Base-by-base conservation (phyloP, 1,140 invertebrate species). In the Euglossa dilemma region DNA sequence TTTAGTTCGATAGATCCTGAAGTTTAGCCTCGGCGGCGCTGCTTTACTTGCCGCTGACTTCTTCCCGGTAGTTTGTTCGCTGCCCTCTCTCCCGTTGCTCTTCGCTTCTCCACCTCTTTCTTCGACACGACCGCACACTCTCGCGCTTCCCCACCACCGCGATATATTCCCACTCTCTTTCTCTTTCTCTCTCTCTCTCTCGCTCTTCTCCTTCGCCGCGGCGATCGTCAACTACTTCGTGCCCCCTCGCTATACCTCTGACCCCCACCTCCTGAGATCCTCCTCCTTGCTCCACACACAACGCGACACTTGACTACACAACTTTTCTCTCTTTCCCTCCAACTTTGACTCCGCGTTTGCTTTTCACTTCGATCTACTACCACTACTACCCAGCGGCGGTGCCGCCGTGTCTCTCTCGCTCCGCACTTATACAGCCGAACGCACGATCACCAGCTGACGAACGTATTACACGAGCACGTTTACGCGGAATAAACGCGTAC, bases 1-100 rank as follows among this genome's bases (percentile, higher is more conserved):
- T 94, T 94, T 93, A 94, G 93, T 94, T 94, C 91, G 92, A 94
- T 92, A 92, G 91, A 94, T 93, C 88, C 90, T 87, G 71, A 93
- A 93, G 91, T 94, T 94, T 92, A 92, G 92, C 91, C 86, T 86
- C 89, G 92, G 92, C 90, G 92, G 92, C 92, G 93, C 91, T 91
- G 92, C 92, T 91, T 91, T 92, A 91, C 92, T 92, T 91, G 92
- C 89, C 90, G 88, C 91, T 93, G 92, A 93, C 92, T 94, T 93
- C 93, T 92, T 93, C 91, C 89, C 93, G 91, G 93, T 93, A 94
- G 93, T 94, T 94, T 94, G 93, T 94, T 92, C 91, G 85, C 76
- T 90, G 43, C 86, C 86, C 92, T 87, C 80, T 88, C 89, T 70
- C 64, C 86, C 79, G 67, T 63, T 57, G 56, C 83, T 75, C 75